Percentiles rank a stretch among this genome's conserved stretches.
phyloP scores from a whole-genome alignment of 1,140 invertebrate genomes.

The Patella vulgata region DNA sequence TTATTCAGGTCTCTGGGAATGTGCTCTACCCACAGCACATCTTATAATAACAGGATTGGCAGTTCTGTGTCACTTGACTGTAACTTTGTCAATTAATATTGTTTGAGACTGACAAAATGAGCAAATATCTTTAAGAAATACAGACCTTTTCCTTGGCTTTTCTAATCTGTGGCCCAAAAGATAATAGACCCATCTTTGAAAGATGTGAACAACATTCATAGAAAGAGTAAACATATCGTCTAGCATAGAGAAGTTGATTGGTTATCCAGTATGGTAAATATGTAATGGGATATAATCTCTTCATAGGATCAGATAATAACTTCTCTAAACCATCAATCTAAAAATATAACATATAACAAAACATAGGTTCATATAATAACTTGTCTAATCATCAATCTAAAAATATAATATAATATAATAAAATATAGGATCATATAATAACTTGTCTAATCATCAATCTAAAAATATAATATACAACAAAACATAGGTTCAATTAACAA shows the following conservation, averaged over 20 bases:
- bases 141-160: slow-evolving; percentile 77
- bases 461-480: slow-evolving; percentile 3
- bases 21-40: too few relatives aligned
- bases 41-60: too few relatives aligned
- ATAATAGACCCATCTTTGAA: slow-evolving; percentile 76
- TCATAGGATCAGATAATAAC: slow-evolving; percentile 76
- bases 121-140: slow-evolving; percentile 3
- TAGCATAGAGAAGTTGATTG: slow-evolving; percentile 70
- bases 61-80: too few relatives aligned
- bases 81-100: too few relatives aligned
- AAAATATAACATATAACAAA: not conserved
- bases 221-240: slow-evolving; percentile 75
- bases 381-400: slow-evolving; percentile 67
- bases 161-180: slow-evolving; percentile 74
- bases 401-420: slow-evolving; percentile 73
- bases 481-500: too few relatives aligned
- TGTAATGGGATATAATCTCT: slow-evolving; percentile 74
- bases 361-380: too few relatives aligned
- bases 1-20: too few relatives aligned
- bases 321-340: slow-evolving; percentile 69
- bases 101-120: too few relatives aligned
- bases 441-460: slow-evolving; percentile 70
- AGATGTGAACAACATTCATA: slow-evolving; percentile 72
- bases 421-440: slow-evolving; percentile 77
- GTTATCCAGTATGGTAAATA: slow-evolving; percentile 65